These are phyloP conservation scores for Drosophila pegasa DNA, from an alignment of 2,888 invertebrate species.

Conservation along the genomic window DNA sequence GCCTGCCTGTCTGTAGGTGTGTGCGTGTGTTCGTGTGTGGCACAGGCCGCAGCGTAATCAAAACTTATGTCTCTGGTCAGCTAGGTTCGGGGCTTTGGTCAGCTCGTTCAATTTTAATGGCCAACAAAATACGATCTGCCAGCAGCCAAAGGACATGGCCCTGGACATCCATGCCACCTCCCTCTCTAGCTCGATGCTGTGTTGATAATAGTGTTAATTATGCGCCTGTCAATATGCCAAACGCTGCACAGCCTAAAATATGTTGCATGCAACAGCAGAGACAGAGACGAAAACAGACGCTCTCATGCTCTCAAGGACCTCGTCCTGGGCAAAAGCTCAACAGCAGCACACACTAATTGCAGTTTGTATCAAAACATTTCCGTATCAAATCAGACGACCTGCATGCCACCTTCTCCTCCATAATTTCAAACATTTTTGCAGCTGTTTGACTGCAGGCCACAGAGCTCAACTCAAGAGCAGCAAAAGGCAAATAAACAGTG, in stretches of 20 bases:
- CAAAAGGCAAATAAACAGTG: constrained; percentile 52
- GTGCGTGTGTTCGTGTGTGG: constrained; percentile 10
- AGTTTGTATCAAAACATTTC: constrained; percentile 70
- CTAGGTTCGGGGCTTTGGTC: constrained; percentile 28
- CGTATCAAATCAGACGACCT: constrained; percentile 57
- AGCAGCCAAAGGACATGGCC: constrained; percentile 11
- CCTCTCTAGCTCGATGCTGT: constrained; percentile 29
- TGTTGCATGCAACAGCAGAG: constrained; percentile 40
- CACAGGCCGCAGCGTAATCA: constrained; percentile 56
- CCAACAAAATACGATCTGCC: constrained; percentile 40
- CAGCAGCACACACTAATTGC: constrained; percentile 67
- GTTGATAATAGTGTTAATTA: constrained; percentile 78
- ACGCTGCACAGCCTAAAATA: constrained; percentile 69
- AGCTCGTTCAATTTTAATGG: constrained; percentile 61
- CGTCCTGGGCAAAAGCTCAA: constrained; percentile 4
- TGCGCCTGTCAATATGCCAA: constrained; percentile 79
- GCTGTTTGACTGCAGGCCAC: constrained; percentile 60
- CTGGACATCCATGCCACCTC: background rate
- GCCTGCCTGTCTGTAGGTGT: background rate
- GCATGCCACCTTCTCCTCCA: background rate
- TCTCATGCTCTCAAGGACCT: constrained; percentile 14
- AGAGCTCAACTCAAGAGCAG: constrained; percentile 12
- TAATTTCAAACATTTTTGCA: constrained; percentile 49
- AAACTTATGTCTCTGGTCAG: constrained; percentile 60
- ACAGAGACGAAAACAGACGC: constrained; percentile 14